Percentiles rank a stretch among this genome's conserved stretches.
Conservation (phyloP, 2,113 vertebrate genomes). For the Piaya cayana region DNA sequence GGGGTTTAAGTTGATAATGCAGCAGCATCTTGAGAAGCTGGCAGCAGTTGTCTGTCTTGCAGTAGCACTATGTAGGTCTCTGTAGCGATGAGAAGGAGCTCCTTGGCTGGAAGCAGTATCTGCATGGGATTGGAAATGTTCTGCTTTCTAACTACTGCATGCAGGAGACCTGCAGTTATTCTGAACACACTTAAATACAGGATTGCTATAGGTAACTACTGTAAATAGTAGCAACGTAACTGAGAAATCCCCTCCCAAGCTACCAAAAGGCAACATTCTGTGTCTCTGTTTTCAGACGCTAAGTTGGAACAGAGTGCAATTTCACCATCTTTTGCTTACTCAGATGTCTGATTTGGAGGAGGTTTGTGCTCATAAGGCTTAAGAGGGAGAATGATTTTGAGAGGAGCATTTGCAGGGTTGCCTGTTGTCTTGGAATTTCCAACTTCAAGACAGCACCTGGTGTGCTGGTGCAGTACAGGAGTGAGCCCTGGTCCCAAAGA, state of each 20-base stretch:
- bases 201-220: not conserved
- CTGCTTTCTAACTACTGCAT: not conserved
- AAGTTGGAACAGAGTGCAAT: not conserved
- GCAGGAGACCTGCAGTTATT: not conserved
- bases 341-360: not conserved
- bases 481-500: not conserved
- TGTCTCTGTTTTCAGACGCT: not conserved
- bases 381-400: not conserved
- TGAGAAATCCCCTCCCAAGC: not conserved
- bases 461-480: not conserved
- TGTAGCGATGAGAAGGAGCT: not conserved
- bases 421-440: constrained; percentile 4
- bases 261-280: not conserved
- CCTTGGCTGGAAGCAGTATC: not conserved
- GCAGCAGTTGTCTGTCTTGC: not conserved
- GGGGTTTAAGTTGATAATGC: not conserved
- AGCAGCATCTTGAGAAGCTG: not conserved
- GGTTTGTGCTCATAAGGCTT: not conserved
- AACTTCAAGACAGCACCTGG: not conserved
- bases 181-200: not conserved
- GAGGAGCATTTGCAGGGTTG: not conserved
- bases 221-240: not conserved
- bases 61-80: not conserved
- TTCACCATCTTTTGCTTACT: not conserved
- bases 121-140: not conserved